Percentiles rank a stretch among this genome's conserved stretches.
Evolutionary conservation across 2,888 invertebrate genomes (phyloP).

Genomic region (Caradrina kadenii): DNA sequence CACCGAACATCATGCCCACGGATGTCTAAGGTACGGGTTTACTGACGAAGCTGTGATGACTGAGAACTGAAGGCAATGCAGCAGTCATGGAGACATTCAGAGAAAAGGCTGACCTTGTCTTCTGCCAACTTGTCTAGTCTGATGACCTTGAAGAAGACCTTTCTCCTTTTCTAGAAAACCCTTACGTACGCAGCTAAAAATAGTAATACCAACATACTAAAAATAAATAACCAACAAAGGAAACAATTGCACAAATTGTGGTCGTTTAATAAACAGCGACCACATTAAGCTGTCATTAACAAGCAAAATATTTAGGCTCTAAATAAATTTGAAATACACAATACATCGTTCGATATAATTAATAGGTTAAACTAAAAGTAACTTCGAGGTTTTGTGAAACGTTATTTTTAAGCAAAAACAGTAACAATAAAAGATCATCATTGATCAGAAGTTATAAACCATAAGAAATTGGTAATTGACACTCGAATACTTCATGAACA

Average conservation of each 20-base stretch:
- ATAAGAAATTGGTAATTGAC: conserved; percentile 74
- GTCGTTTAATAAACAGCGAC: background rate
- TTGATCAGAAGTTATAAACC: conserved; percentile 64
- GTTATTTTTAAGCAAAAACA: conserved; percentile 43
- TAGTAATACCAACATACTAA: conserved; percentile 15
- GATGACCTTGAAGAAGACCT: background rate
- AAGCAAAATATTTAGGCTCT: background rate
- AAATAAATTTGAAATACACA: conserved; percentile 18
- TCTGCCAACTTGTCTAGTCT: background rate
- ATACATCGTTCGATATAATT: conserved; percentile 34
- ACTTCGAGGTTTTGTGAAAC: conserved; percentile 7
- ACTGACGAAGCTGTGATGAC: background rate
- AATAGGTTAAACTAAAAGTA: conserved; percentile 33
- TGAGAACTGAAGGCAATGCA: background rate
- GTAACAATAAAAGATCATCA: conserved; percentile 62
- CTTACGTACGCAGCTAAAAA: background rate
- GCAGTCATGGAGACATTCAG: background rate
- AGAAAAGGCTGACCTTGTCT: background rate
- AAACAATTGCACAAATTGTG: background rate
- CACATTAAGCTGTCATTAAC: conserved; percentile 11
- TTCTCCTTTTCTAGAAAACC: background rate
- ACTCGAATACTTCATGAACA: conserved; percentile 61
- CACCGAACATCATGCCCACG: background rate
- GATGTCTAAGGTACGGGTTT: background rate
- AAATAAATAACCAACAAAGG: background rate